These are phyloP conservation scores for Paramormyrops kingsleyae DNA, from an alignment of 2,113 vertebrate species.

Conservation along the genomic window DNA sequence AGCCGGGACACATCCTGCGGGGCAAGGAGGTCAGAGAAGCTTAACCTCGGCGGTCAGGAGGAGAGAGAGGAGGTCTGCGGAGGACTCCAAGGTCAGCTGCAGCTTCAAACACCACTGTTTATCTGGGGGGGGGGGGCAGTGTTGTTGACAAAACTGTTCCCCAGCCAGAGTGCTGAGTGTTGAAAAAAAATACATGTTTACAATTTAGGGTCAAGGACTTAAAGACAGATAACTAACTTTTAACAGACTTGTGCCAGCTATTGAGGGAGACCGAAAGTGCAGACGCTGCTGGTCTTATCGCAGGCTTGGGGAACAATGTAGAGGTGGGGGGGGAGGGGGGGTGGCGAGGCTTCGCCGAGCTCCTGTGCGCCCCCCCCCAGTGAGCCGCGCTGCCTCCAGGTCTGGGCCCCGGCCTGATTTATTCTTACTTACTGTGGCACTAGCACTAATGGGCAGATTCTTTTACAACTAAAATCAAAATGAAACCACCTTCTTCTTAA, in stretches of 20 bases:
- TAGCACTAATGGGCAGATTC: background rate
- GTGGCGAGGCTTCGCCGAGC: background rate
- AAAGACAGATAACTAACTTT: constrained; percentile 79
- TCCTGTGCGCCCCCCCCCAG: background rate
- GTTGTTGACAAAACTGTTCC: constrained; percentile 82
- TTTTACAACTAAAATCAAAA: background rate
- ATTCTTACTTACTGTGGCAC: background rate
- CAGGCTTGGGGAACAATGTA: background rate
- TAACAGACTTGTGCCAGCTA: constrained; percentile 76
- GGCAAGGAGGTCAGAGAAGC: constrained; percentile 55
- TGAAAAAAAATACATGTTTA: constrained; percentile 82
- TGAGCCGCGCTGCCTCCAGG: background rate
- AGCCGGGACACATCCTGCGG: constrained; percentile 54
- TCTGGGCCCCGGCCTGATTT: background rate
- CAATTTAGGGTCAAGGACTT: constrained; percentile 93
- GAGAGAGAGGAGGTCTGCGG: constrained; percentile 71
- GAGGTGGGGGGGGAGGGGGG: background rate
- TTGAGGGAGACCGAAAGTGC: constrained; percentile 50
- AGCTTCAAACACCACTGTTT: constrained; percentile 87
- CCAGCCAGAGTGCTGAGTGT: constrained; percentile 76
- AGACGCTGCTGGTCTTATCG: constrained; percentile 15
- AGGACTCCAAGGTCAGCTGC: constrained; percentile 88
- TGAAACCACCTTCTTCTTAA: background rate
- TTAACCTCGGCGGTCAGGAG: constrained; percentile 56
- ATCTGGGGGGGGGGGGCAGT: constrained; percentile 64